Evolutionary conservation across 2,797 vertebrate species (phyloP).

Genomic region (Pangasius mekongensis): DNA sequence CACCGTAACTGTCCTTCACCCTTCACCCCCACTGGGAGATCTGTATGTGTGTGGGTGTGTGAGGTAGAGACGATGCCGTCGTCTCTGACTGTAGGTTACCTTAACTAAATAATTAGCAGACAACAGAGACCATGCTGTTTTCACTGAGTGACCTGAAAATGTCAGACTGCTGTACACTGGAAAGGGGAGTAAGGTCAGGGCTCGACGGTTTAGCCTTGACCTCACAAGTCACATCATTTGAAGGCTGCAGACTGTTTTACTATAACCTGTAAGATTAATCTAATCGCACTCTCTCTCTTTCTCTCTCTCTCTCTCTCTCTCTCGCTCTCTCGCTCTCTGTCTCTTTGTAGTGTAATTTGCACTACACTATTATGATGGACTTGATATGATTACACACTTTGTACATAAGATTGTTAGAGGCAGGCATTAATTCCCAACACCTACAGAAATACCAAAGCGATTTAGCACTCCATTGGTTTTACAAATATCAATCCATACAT

Average conservation of each 20-base stretch:
- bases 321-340: neutral
- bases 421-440: conserved; percentile 71
- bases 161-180: conserved; percentile 46
- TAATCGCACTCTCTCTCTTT: neutral
- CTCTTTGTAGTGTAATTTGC: conserved; percentile 10
- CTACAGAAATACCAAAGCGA: conserved; percentile 70
- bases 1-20: conserved; percentile 60
- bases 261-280: conserved; percentile 20
- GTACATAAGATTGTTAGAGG: conserved; percentile 62
- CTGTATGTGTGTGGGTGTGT: conserved; percentile 43
- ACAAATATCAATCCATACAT: conserved; percentile 75
- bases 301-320: neutral
- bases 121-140: conserved; percentile 49
- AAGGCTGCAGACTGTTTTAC: conserved; percentile 36
- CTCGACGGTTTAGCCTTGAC: conserved; percentile 43
- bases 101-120: conserved; percentile 57
- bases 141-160: conserved; percentile 50
- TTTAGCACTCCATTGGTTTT: conserved; percentile 69
- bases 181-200: conserved; percentile 42
- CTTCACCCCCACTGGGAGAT: conserved; percentile 53
- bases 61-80: neutral
- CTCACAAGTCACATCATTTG: conserved; percentile 40
- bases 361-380: conserved; percentile 65
- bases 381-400: conserved; percentile 72
- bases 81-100: conserved; percentile 57